phyloP scores from a whole-genome alignment of 2,113 vertebrate species.

The Vimba vimba region DNA sequence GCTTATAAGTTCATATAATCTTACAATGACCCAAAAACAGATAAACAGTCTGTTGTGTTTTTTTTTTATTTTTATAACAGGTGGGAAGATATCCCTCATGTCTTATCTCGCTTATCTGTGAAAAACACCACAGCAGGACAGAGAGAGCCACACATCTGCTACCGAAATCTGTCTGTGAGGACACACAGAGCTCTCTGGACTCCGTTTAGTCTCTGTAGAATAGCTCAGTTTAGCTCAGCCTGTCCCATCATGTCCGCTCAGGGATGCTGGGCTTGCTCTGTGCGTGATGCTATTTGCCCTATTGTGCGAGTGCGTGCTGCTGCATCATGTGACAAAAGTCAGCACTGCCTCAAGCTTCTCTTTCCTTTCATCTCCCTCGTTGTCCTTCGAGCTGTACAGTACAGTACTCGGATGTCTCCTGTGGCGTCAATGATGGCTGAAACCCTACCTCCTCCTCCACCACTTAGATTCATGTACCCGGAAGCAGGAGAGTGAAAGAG shows the following conservation, averaged over 20 bases:
- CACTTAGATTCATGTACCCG: slow-evolving; percentile 79
- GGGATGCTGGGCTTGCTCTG: slow-evolving; percentile 25
- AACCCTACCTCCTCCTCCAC: slow-evolving; percentile 73
- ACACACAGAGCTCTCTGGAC: slow-evolving; percentile 67
- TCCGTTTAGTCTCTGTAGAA: slow-evolving; percentile 36
- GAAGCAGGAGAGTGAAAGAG: slow-evolving; percentile 75
- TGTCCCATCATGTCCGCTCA: slow-evolving; percentile 43
- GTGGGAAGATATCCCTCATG: slow-evolving; percentile 68
- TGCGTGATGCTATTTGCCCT: slow-evolving; percentile 53
- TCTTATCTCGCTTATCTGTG: slow-evolving; percentile 54
- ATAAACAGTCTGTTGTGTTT: slow-evolving; percentile 30
- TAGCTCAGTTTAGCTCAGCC: slow-evolving; percentile 48
- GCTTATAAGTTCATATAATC: not conserved
- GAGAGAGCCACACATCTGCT: slow-evolving; percentile 73
- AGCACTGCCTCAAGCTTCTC: slow-evolving; percentile 72
- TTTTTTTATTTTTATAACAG: slow-evolving; percentile 68
- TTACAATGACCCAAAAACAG: slow-evolving; percentile 34
- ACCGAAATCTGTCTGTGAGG: slow-evolving; percentile 72
- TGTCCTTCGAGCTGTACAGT: slow-evolving; percentile 75
- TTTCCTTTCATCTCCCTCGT: slow-evolving; percentile 66
- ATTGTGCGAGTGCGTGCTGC: slow-evolving; percentile 64
- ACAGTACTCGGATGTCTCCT: slow-evolving; percentile 72
- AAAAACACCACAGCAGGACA: slow-evolving; percentile 69
- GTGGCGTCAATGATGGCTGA: slow-evolving; percentile 71
- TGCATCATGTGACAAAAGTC: slow-evolving; percentile 68